Conservation (phyloP, 1,140 invertebrate genomes). For the Idris sp. region DNA sequence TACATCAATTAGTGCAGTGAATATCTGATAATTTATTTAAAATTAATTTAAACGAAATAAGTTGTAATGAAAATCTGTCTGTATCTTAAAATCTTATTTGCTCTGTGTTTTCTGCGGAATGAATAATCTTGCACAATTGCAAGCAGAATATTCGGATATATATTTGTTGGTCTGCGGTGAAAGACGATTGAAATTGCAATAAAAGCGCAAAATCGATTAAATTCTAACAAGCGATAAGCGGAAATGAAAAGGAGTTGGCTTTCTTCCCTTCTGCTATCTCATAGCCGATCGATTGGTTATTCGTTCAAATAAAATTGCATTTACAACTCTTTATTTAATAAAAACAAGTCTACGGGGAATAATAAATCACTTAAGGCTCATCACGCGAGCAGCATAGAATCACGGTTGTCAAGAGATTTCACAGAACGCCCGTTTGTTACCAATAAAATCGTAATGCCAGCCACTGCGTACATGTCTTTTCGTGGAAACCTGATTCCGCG, state of each 20-base stretch:
- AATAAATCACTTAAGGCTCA: slow-evolving; percentile 75
- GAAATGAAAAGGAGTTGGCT: slow-evolving; percentile 68
- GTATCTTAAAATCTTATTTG: no score
- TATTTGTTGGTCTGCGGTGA: slow-evolving; percentile 11
- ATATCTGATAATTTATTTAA: no score
- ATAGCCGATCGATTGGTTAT: slow-evolving; percentile 74
- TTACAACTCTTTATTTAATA: slow-evolving; percentile 75
- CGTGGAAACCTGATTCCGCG: slow-evolving; percentile 32
- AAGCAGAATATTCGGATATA: no score
- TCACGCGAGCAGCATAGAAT: slow-evolving; percentile 59
- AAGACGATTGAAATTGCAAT: slow-evolving; percentile 10
- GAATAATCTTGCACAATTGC: no score
- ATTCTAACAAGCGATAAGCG: slow-evolving; percentile 35
- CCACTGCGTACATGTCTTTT: slow-evolving; percentile 40
- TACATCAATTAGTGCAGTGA: no score
- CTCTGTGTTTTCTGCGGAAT: no score
- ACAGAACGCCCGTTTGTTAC: slow-evolving; percentile 46
- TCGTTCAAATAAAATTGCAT: slow-evolving; percentile 73
- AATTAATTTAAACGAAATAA: no score
- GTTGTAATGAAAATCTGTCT: no score
- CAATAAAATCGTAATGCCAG: slow-evolving; percentile 46
- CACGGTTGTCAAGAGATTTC: slow-evolving; percentile 31
- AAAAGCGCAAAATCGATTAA: slow-evolving; percentile 37
- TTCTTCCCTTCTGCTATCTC: slow-evolving; percentile 65
- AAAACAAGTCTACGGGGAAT: slow-evolving; percentile 73